These are phyloP conservation scores for Hypomecis atomaria DNA, from an alignment of 2,888 invertebrate species.

Conservation along the genomic window DNA sequence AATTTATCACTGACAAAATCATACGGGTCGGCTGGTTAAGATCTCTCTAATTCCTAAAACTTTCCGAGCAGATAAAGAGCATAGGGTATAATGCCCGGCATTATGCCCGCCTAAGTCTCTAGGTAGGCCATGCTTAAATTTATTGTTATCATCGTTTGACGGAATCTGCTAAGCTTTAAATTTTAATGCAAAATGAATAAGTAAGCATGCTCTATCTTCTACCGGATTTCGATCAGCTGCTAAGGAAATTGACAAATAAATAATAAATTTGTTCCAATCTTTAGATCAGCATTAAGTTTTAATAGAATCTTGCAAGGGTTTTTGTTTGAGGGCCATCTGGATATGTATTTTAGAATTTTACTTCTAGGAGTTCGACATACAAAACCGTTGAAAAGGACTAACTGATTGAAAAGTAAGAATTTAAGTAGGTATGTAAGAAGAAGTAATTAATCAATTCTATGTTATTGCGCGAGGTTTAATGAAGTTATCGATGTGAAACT, in stretches of 20 bases:
- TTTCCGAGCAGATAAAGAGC: constrained; percentile 29
- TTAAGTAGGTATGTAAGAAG: too few species aligned
- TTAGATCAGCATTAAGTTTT: background rate
- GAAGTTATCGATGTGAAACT: too few species aligned
- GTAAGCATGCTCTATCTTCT: constrained; percentile 25
- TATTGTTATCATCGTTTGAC: constrained; percentile 24
- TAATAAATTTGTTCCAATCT: constrained; percentile 11
- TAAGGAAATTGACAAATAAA: constrained; percentile 15
- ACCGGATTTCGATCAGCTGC: constrained; percentile 11
- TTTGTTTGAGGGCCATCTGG: background rate
- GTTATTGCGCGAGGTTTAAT: too few species aligned
- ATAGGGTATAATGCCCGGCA: constrained; percentile 21
- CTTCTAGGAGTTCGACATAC: too few species aligned
- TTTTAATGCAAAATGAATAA: constrained; percentile 23
- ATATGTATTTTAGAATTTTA: too few species aligned
- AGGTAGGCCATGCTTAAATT: constrained; percentile 28
- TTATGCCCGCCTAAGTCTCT: constrained; percentile 24
- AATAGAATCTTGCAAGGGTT: constrained; percentile 7
- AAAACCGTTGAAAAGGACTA: too few species aligned
- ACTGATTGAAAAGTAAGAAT: too few species aligned
- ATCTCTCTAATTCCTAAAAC: constrained; percentile 30
- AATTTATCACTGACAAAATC: constrained; percentile 29
- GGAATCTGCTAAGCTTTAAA: constrained; percentile 15
- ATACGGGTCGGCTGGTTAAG: constrained; percentile 27
- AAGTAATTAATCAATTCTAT: too few species aligned